Percentiles rank a stretch among this genome's conserved stretches.
Conservation (phyloP, 2,888 invertebrate species). For the Himalopsyche anomala region DNA sequence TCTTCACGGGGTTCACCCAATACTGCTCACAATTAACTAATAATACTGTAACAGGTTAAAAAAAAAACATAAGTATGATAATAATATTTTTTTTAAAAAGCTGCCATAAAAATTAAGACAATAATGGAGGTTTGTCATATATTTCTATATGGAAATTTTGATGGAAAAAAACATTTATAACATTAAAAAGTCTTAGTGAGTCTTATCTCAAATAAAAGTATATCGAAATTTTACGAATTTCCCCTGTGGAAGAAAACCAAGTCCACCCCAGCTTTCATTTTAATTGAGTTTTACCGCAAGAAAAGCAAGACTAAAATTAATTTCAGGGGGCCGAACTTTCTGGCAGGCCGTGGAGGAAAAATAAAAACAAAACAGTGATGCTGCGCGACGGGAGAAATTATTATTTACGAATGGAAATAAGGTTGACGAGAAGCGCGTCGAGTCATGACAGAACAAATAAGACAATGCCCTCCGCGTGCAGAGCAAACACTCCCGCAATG, state of each 20-base stretch:
- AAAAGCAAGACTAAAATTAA: conserved; percentile 19
- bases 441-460: conserved; percentile 30
- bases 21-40: no score
- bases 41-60: no score
- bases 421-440: conserved; percentile 27
- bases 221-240: neutral
- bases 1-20: no score
- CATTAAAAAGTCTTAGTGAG: no score
- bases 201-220: neutral
- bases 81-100: no score
- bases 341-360: neutral
- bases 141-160: no score
- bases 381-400: conserved; percentile 2
- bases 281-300: conserved; percentile 8
- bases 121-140: no score
- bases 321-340: neutral
- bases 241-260: neutral
- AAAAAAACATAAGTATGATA: no score
- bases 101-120: no score
- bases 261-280: neutral
- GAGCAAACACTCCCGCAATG: conserved; percentile 7
- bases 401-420: conserved; percentile 28
- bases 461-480: neutral
- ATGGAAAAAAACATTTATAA: no score
- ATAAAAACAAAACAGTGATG: conserved; percentile 5